Evolutionary conservation across 2,797 vertebrate genomes (phyloP), one percentile per base, ranked within the genome.

Genomic region (Gallinago nigripennis): DNA sequence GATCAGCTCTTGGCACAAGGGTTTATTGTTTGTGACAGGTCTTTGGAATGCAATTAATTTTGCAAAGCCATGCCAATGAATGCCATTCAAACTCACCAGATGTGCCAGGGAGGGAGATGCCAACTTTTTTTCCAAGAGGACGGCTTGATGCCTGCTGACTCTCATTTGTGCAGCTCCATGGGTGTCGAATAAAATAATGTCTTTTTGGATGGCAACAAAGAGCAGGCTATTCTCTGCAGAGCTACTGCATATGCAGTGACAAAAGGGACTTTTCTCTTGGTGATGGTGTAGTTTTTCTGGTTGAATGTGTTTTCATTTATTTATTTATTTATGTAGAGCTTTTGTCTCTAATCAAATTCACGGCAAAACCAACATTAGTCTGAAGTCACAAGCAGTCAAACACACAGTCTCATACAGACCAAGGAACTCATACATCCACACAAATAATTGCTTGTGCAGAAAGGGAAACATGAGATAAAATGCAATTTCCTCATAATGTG

Each of bases 21-120:
- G 86, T 87, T 92, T 95, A 92, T 95, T 97, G 97, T 97, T 97
- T 97, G 93, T 91, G 79, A 94, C 69, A 94, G 96, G 86, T 71
- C 88, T 96, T 77, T 94, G 93, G 90, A 88, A 96, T 95, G 90
- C 92, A 97, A 97, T 98, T 97, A 97, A 96, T 92, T 97, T 96
- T 97, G 86, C 83, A 97, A 96, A 78, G 57, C 78, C 3, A 21
- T 92, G 92, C 94, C 94, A 97, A 39, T 73, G 90, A 96, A 88
- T 94, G 91, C 77, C 94, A 94, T 92, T 97, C 95, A 96, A 75
- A 94, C 61, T 94, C 89, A 82, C 80, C 91, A 97, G 97, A 96
- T 97, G 90, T 96, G 65, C 83, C 78, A 97, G 87, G 20, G 50
- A 92, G 86, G 86, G 88, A 90, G 75, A 94, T 85, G 95, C 96